Conservation (phyloP, 1,140 invertebrate genomes). For the Akabosia matsudoensis region DNA sequence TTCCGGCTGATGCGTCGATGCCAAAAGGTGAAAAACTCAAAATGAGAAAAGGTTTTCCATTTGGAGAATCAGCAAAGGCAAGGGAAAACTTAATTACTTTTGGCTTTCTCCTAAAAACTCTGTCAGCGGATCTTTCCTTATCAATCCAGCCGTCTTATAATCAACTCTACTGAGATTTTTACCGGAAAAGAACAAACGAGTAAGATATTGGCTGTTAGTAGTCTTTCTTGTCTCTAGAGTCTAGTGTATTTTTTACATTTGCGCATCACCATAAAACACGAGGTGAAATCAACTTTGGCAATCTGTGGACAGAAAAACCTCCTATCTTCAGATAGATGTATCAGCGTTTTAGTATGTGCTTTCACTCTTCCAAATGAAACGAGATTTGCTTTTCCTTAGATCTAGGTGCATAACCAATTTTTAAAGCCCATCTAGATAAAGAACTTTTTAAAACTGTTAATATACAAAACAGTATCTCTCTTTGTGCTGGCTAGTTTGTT, state of each 20-base stretch:
- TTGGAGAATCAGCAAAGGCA: slow-evolving; percentile 3
- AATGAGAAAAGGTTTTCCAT: slow-evolving; percentile 3
- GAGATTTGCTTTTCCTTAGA: too few species aligned
- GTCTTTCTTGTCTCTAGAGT: background rate
- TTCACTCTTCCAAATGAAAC: background rate
- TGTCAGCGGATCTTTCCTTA: background rate
- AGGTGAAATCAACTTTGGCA: background rate
- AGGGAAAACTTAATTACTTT: slow-evolving; percentile 22
- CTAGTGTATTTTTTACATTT: background rate
- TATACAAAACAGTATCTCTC: slow-evolving; percentile 6
- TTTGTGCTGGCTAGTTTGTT: background rate
- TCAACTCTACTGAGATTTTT: background rate
- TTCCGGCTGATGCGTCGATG: background rate
- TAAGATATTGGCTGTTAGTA: background rate
- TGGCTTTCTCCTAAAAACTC: background rate
- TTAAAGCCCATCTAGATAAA: too few species aligned
- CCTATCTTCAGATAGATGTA: too few species aligned
- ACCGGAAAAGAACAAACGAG: background rate
- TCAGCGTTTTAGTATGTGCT: background rate
- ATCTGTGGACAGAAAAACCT: background rate
- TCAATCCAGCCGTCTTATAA: background rate
- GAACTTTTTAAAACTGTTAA: too few species aligned
- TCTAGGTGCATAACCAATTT: too few species aligned
- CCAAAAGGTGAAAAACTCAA: slow-evolving; percentile 14
- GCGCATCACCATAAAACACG: background rate